A percentile compares a stretch with the other conserved stretches of the same genome.
Evolutionary conservation across 2,113 vertebrate genomes (phyloP).

Genomic region (Melanocharis versteri): DNA sequence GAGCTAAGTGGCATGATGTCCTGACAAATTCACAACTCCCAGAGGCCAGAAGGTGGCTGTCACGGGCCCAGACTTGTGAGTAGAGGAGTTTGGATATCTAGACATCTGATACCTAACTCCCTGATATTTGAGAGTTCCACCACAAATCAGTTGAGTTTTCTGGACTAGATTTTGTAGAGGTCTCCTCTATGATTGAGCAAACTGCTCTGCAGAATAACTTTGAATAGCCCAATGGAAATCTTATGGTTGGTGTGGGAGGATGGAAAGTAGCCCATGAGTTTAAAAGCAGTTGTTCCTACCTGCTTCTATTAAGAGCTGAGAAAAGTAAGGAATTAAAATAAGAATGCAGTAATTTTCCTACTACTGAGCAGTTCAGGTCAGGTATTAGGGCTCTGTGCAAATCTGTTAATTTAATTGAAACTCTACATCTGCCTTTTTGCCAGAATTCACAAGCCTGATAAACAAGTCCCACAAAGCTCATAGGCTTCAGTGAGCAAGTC

Average conservation of each 20-base stretch:
- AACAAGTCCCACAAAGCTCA: neutral
- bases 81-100: neutral
- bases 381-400: neutral
- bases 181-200: neutral
- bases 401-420: slow-evolving; percentile 9
- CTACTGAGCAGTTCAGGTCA: neutral
- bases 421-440: neutral
- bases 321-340: neutral
- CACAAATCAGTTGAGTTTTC: neutral
- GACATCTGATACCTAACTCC: neutral
- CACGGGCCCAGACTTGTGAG: neutral
- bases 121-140: neutral
- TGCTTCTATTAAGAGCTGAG: neutral
- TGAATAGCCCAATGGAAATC: neutral
- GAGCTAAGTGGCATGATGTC: neutral
- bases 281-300: neutral
- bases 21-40: neutral
- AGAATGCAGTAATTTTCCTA: neutral
- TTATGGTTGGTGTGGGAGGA: neutral
- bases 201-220: neutral
- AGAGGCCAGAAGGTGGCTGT: neutral
- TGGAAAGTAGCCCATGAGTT: neutral
- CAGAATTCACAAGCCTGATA: neutral
- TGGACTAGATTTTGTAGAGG: neutral
- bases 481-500: neutral